phyloP scores from a whole-genome alignment of 1,140 invertebrate species.

The Drosophila kikkawai region DNA sequence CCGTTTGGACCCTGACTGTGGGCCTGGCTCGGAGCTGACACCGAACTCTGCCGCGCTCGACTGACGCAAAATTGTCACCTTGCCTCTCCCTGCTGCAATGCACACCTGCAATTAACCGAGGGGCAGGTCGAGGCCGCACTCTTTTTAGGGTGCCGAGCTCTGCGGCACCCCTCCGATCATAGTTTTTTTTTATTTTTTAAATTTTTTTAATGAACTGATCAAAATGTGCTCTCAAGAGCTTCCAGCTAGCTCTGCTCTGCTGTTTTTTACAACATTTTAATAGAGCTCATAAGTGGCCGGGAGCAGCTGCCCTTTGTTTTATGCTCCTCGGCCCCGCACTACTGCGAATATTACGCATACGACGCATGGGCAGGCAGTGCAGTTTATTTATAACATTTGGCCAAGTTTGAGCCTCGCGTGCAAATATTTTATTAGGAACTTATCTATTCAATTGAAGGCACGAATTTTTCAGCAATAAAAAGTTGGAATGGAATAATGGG shows the following conservation, averaged over 20 bases:
- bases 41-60: constrained; percentile 68
- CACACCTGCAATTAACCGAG: constrained; percentile 75
- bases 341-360: constrained; percentile 59
- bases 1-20: constrained; percentile 31
- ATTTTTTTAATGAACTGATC: constrained; percentile 75
- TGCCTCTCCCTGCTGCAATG: constrained; percentile 66
- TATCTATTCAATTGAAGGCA: constrained; percentile 58
- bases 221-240: constrained; percentile 54
- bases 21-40: constrained; percentile 34
- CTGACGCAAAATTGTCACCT: constrained; percentile 81
- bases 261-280: constrained; percentile 62
- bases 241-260: constrained; percentile 10
- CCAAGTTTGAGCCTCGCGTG: constrained; percentile 40
- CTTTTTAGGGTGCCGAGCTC: constrained; percentile 27
- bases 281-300: constrained; percentile 52
- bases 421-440: constrained; percentile 58
- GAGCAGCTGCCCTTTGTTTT: constrained; percentile 39
- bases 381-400: constrained; percentile 17
- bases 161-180: constrained; percentile 42
- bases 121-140: constrained; percentile 45
- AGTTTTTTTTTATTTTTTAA: constrained; percentile 39
- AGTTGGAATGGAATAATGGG: constrained; percentile 4
- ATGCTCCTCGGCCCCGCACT: neutral
- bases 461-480: constrained; percentile 38
- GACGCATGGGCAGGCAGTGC: constrained; percentile 23